Evolutionary conservation across 92 coral and sea anemone species (phyloP), one percentile per base, ranked within the genome.

Genomic region (Epizoanthus rinbou): DNA sequence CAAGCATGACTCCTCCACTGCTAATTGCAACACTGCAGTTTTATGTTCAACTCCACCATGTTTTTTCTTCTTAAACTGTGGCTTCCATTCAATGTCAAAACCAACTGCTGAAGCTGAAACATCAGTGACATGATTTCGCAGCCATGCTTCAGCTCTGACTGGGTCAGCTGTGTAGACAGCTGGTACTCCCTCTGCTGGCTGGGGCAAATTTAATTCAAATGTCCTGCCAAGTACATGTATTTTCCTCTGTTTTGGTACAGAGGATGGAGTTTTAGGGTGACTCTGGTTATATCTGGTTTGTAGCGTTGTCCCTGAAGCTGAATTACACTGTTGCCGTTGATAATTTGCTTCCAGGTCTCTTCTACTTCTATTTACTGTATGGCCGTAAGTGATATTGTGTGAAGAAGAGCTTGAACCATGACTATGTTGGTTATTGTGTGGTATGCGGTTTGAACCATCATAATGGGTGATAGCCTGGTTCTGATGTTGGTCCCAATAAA

Each of bases 21-120:
- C 92, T 31, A 95, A 56, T 87, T 95, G 98, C 41, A 95, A 24
- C 31, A 93, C 97, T 21, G 98, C 97, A 18, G 98, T 91, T 81
- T 86, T 90, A 85, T 93, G 89, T 73, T 89, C 94, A 11, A 67
- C 87, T 62, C 98, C 98, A n/a, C 98, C 98, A 4, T 81, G 24
- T 82, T 90, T 90, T 79, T 91, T 91, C 86, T 91, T 95, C 50
- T 87, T 84, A 84, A 93, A 91, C 90, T 95, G 98, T 2, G 98
- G 98, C 60, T 85, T 95, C 98, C 98, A 95, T 73, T 93, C 97
- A 37, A 95, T 95, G 45, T 95, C 98, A 16, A 95, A 88, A 79
- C 98, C 98, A 37, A 95, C 62, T 17, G 91, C 95, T 5, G 18
- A 8, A 6, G 83, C 88, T 16, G 88, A 84, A 31, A 70, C 64